Evolutionary conservation across 2,113 vertebrate genomes (phyloP), one percentile per base, ranked within the genome.

Genomic region (Labrus mixtus): DNA sequence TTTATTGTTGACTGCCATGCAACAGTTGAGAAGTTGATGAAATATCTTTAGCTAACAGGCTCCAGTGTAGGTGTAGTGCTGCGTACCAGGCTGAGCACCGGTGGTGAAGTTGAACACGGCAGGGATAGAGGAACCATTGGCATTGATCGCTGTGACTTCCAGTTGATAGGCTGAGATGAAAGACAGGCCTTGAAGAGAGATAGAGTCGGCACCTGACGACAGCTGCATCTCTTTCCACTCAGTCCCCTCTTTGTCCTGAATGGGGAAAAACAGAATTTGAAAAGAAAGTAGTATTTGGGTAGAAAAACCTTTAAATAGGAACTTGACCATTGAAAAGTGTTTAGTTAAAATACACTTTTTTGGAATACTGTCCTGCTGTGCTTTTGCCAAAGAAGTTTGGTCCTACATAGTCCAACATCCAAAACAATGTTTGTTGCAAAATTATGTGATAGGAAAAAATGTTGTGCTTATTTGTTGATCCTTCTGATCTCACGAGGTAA

Each of bases 121-220:
- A 4, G 92, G 81, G 5, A 62, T 19, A 15, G 93, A 95, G 16
- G 87, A 85, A 59, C 94, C 94, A 3, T 93, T 94, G 13, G 62
- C 12, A 58, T 95, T 95, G 68, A 93, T 48, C 0, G 94, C 90
- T 29, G 22, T 4, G 19, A 95, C 86, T 67, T 95, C 85, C 76
- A 94, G 60, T 36, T 82, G 67, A 86, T 94, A 95, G 39, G 85
- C 45, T 37, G 89, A 82, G 39, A 84, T 81, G 19, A 88, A 94
- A 19, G 84, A 41, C 56, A 95, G 86, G 50, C 89, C 82, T 53
- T 82, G n/a, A 10, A 95, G 90, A 3, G 50, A 25, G 46, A 95
- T 20, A 1, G 43, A 67, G 10, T 83, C 74, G 9, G 84, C 39
- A 33, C 78, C 64, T 0, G 86, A 11, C 0, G 79, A 2, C 12